Evolutionary conservation across 1,140 invertebrate genomes (phyloP).

Genomic region (Odontomachus brunneus): DNA sequence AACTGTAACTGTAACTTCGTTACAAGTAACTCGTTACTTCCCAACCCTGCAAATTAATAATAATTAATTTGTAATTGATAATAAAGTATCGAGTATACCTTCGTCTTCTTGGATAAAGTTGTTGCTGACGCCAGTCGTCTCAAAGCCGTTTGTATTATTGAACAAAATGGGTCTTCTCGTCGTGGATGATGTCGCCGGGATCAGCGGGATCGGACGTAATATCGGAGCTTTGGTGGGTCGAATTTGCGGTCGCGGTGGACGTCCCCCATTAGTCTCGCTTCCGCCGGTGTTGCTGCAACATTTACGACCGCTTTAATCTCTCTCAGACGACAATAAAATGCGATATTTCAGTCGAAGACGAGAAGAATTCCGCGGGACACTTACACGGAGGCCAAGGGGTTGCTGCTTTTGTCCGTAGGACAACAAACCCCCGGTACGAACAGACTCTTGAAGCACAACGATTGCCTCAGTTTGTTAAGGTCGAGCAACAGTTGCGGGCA

Average conservation of each 20-base stretch:
- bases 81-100: conserved; percentile 70
- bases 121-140: conserved; percentile 75
- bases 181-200: conserved; percentile 72
- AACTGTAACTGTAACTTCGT: too few relatives aligned
- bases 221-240: conserved; percentile 79
- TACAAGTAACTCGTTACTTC: too few relatives aligned
- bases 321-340: neutral
- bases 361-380: neutral
- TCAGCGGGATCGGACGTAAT: conserved; percentile 82
- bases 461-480: conserved; percentile 92
- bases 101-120: conserved; percentile 83
- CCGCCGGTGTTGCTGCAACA: conserved; percentile 62
- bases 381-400: conserved; percentile 20
- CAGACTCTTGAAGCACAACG: conserved; percentile 95
- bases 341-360: neutral
- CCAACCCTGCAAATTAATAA: too few relatives aligned
- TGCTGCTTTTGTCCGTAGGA: conserved; percentile 86
- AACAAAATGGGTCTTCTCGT: conserved; percentile 59
- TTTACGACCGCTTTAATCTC: neutral
- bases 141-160: conserved; percentile 74
- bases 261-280: conserved; percentile 41
- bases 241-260: conserved; percentile 70
- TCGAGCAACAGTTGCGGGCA: conserved; percentile 95
- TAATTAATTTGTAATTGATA: too few relatives aligned
- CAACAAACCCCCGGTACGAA: conserved; percentile 97